Base-by-base conservation (phyloP, 1,140 invertebrate genomes). In the Lordiphosa stackelbergi region DNA sequence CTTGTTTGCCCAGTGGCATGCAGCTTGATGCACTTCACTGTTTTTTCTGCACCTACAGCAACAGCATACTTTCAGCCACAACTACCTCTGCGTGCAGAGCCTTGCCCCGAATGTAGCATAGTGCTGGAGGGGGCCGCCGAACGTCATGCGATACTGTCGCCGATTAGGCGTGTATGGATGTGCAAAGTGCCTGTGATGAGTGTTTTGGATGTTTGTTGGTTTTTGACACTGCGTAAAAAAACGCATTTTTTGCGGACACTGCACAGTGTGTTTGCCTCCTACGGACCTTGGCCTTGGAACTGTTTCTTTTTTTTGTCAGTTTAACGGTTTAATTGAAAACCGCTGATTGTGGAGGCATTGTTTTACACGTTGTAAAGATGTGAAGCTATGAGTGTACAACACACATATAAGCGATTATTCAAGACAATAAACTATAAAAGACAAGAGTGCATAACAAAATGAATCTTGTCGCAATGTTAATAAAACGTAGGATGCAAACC, bases 1-100 rank as follows among this genome's bases (percentile, higher is more conserved):
- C 74, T 79, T 81, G 74, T 79, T 79, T 79, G 74, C 66, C 75
- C 74, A 78, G 74, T 79, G 74, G 74, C 74, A 79, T 79, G 74
- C 74, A 79, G 75, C 74, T 81, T 79, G 74, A 79, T 79, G 74
- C 74, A 79, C 75, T 79, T 81, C 61, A 70, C 70, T 65, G 53
- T 73, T 79, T 78, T 78, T 75, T 74, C 68, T 54, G 43, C 45
- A 51, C 49, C 51, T 42, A 42, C 36, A 63, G 28, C 38, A 42
- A 41, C 9, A 11, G 24, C 53, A 53, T 28, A 34, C 49, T 8
- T n/a, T 42, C 31, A n/a, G n/a, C 28, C 37, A 13, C 38, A 28
- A 45, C 34, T 28, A 13, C 19, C 46, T 56, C 38, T 37, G 55
- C 71, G 72, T 74, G 71, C 60, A 75, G 56, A 56, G 46, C 42